Percentiles rank a stretch among this genome's conserved stretches.
These are phyloP conservation scores for Tringa solitaria DNA, from an alignment of 2,113 vertebrate species.

Conservation along the genomic window DNA sequence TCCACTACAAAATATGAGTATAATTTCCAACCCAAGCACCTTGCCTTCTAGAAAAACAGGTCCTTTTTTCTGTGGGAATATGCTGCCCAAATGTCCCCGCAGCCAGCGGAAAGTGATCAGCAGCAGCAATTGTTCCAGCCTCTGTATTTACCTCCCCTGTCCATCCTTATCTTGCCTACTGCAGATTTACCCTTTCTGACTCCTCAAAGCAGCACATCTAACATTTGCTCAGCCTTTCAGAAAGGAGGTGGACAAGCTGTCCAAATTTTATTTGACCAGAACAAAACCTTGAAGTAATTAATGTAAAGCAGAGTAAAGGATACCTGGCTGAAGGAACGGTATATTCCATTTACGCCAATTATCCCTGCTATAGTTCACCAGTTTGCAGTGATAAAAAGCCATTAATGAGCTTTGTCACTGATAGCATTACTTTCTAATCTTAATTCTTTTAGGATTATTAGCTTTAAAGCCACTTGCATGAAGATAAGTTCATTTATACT, in stretches of 20 bases:
- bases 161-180: background rate
- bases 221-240: slow-evolving; percentile 2
- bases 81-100: background rate
- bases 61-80: background rate
- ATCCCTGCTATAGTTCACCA: slow-evolving; percentile 63
- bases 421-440: slow-evolving; percentile 71
- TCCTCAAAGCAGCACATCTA: background rate
- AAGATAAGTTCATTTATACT: slow-evolving; percentile 69
- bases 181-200: background rate
- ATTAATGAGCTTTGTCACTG: slow-evolving; percentile 68
- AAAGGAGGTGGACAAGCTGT: background rate
- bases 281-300: slow-evolving; percentile 52
- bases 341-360: slow-evolving; percentile 63
- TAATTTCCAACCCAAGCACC: background rate
- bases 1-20: background rate
- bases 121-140: background rate
- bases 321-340: slow-evolving; percentile 55
- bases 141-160: background rate
- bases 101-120: background rate
- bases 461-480: slow-evolving; percentile 61
- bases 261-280: slow-evolving; percentile 45
- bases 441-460: slow-evolving; percentile 75
- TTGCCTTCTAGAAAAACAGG: background rate
- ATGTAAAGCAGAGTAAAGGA: slow-evolving; percentile 35
- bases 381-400: slow-evolving; percentile 58